Evolutionary conservation across 2,113 vertebrate species (phyloP), one percentile per base, ranked within the genome.

Genomic region (Heterotilapia buettikoferi): DNA sequence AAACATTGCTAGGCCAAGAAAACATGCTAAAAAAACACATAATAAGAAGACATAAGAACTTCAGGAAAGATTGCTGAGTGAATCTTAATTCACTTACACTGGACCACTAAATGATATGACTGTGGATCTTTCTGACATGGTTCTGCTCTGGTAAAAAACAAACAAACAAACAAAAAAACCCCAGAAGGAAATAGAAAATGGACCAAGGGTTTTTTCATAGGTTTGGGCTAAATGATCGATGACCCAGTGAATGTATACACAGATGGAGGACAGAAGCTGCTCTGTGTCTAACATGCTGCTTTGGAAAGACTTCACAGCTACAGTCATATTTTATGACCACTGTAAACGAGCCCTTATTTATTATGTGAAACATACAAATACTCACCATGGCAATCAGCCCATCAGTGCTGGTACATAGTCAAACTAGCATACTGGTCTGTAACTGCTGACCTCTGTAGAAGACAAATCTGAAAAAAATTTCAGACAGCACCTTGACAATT

Each of bases 171-270:
- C 2, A 43, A 43, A 43, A 13, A 38, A 43, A 6, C 1, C 31
- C 1, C 8, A 11, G 6, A 45, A 45, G 43, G 6, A 45, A 14
- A 45, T 5, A n/a, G 3, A 66, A 66, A 66, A 3, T 38, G 4
- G 0, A 66, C 21, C 1, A 47, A 7, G 9, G 16, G 9, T 9
- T 1, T 76, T 26, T 26, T 45, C 14, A 73, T 26, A 45, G 8
- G 40, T 73, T 73, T 73, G 38, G 0, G 66, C 66, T 38, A 36
- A 36, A n/a, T 66, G 61, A 2, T 61, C 0, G 1, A 33, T 5
- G 59, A 63, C 29, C 29, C 31, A 19, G 59, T 63, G 18, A n/a
- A 63, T n/a, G 0, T n/a, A n/a, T 66, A n/a, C 4, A 0, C 31
- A 38, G 61, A 66, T 66, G 31, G 18, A 66, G 33, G 61, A 36